Conservation (phyloP, 1,140 invertebrate genomes). For the Heliconius hewitsoni region DNA sequence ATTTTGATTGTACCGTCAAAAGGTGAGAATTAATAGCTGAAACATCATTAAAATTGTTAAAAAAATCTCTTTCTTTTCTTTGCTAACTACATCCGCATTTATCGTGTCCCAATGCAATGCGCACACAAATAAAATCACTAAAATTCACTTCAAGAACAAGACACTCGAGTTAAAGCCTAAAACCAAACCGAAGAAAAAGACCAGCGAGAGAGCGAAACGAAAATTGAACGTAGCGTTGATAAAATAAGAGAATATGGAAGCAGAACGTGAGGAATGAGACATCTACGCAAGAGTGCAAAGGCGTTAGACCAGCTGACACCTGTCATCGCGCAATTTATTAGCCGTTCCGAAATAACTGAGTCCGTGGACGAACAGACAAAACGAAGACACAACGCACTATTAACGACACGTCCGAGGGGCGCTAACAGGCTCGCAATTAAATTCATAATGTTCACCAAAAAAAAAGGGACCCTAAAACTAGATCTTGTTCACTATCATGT, state of each 20-base stretch:
- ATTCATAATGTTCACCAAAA: conserved; percentile 55
- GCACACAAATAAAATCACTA: not conserved
- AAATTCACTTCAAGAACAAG: conserved; percentile 7
- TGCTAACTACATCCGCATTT: not conserved
- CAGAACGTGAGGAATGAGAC: conserved; percentile 79
- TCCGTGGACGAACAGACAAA: conserved; percentile 75
- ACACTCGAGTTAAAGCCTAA: conserved; percentile 52
- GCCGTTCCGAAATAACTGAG: conserved; percentile 78
- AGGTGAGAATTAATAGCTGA: not conserved
- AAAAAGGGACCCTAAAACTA: not conserved
- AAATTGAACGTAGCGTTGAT: conserved; percentile 79
- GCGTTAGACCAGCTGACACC: conserved; percentile 79
- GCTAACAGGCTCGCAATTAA: conserved; percentile 64
- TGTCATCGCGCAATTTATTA: conserved; percentile 81
- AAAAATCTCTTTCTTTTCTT: not conserved
- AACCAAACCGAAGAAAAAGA: conserved; percentile 70
- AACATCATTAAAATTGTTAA: not conserved
- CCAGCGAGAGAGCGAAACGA: conserved; percentile 67
- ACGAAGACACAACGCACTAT: conserved; percentile 76
- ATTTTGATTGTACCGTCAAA: not conserved
- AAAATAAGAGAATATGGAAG: conserved; percentile 79
- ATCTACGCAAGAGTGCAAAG: conserved; percentile 80
- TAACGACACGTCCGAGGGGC: conserved; percentile 67
- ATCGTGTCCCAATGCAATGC: not conserved
- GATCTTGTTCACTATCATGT: not conserved